phyloP scores from a whole-genome alignment of 1,140 invertebrate genomes.

The Odontomachus brunneus region DNA sequence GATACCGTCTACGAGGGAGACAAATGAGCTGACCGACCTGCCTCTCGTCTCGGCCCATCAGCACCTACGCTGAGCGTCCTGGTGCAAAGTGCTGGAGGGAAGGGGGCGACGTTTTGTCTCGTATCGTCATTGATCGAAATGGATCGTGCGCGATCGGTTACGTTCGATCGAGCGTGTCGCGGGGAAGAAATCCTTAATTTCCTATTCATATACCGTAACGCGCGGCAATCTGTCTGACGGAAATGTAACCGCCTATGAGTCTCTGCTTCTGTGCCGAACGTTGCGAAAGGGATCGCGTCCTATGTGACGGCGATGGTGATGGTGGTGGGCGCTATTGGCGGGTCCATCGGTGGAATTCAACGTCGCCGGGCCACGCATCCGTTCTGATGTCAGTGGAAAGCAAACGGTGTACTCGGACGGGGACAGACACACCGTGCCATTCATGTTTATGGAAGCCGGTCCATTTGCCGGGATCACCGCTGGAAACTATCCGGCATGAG shows the following conservation, averaged over 20 bases:
- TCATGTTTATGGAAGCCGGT: constrained; percentile 76
- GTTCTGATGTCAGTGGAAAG: constrained; percentile 71
- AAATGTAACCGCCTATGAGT: constrained; percentile 5
- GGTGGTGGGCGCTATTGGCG: constrained; percentile 61
- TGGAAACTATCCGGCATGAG: constrained; percentile 73
- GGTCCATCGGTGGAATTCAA: constrained; percentile 71
- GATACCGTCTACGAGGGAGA: constrained; percentile 49
- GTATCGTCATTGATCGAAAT: neutral
- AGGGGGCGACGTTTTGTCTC: neutral
- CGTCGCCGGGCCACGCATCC: constrained; percentile 69
- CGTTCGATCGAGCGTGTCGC: neutral
- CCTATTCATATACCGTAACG: constrained; percentile 63
- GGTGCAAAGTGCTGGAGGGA: neutral
- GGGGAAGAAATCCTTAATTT: constrained; percentile 70
- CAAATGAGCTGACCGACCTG: constrained; percentile 62
- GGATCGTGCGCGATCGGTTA: neutral
- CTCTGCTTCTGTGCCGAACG: constrained; percentile 1
- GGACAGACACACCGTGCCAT: constrained; percentile 64
- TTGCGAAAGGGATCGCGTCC: constrained; percentile 9
- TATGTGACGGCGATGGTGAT: neutral
- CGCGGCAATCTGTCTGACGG: neutral
- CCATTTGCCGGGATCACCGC: constrained; percentile 70
- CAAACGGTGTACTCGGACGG: constrained; percentile 67
- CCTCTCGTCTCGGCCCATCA: neutral
- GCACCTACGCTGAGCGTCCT: constrained; percentile 25